Evolutionary conservation across 1,140 invertebrate species (phyloP), one percentile per base, ranked within the genome.

Genomic region (Drosophila sp.): DNA sequence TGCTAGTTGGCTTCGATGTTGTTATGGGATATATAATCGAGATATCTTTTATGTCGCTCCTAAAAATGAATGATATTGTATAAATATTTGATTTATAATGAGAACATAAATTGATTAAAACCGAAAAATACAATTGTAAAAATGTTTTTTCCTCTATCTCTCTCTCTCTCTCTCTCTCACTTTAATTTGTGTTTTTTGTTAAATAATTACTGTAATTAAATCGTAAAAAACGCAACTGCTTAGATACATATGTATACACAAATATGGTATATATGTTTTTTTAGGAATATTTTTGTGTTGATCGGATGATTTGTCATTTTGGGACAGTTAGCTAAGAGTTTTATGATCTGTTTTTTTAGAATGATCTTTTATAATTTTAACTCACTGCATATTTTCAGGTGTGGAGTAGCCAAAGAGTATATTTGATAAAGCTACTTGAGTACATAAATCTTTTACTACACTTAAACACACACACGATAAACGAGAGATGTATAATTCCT

Each of bases 381-480:
- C 82, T 86, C 69, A 86, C 82, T 87, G 58, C 82, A 86, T 58
- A 25, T 83, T 55, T 66, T 67, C 47, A 66, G 58, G 65, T 66
- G 67, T 65, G 55, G 78, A 79, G 62, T 60, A 58, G 70, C 72
- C 64, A 32, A 44, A 41, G 54, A 30, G 54, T 50, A 33, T 82
- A 66, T 79, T 83, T 84, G 80, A 60, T 72, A 74, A 84, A 76
- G 79, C 79, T 86, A 87, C 83, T 40, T 27, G 25, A 47, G 60
- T 41, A 41, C 56, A 79, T 85, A 85, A 87, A 86, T 86, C 76
- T 77, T 87, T 82, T 86, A 38, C 35, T 38, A 10, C 35, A 38
- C 10, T 11, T 3, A 86, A 79, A 60, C 17, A 17, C 17, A 72
- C 66, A 76, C 70, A 41, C 55, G 54, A 70, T 70, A 76, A 70